Percentiles rank a stretch among this genome's conserved stretches.
Evolutionary conservation across 2,888 invertebrate species (phyloP).

Genomic region (Hermaeophaga mercurialis): DNA sequence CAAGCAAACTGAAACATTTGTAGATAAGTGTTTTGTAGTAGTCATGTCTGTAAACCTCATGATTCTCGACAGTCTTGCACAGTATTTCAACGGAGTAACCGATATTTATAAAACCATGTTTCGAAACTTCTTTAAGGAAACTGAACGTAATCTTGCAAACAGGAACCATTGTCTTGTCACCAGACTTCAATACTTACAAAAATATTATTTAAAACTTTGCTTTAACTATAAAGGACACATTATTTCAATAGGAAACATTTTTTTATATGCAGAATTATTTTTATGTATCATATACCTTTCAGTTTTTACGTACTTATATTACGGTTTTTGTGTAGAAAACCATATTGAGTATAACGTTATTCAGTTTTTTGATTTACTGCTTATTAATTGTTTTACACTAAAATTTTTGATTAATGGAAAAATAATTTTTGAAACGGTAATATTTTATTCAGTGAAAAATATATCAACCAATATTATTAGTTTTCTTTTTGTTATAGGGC

Average conservation of each 20-base stretch:
- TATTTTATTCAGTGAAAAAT: no score
- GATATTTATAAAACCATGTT: neutral
- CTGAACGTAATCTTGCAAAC: no score
- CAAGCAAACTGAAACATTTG: neutral
- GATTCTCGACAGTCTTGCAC: neutral
- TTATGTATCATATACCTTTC: neutral
- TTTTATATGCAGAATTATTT: slow-evolving; percentile 4
- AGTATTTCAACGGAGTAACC: neutral
- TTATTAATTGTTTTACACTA: no score
- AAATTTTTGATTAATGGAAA: no score
- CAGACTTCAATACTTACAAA: slow-evolving; percentile 13
- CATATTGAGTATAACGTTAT: neutral
- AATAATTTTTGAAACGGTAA: no score
- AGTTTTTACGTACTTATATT: slow-evolving; percentile 11
- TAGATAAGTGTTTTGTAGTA: neutral
- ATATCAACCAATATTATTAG: no score
- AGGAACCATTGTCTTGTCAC: neutral
- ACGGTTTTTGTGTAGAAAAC: neutral
- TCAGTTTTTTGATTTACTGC: neutral
- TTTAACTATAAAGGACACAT: slow-evolving; percentile 19
- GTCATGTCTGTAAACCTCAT: neutral
- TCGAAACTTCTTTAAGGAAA: neutral
- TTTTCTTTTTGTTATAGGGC: no score
- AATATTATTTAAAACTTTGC: slow-evolving; percentile 11
- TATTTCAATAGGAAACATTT: slow-evolving; percentile 11